Evolutionary conservation across 2,797 vertebrate species (phyloP).

Genomic region (Alectoris magna): DNA sequence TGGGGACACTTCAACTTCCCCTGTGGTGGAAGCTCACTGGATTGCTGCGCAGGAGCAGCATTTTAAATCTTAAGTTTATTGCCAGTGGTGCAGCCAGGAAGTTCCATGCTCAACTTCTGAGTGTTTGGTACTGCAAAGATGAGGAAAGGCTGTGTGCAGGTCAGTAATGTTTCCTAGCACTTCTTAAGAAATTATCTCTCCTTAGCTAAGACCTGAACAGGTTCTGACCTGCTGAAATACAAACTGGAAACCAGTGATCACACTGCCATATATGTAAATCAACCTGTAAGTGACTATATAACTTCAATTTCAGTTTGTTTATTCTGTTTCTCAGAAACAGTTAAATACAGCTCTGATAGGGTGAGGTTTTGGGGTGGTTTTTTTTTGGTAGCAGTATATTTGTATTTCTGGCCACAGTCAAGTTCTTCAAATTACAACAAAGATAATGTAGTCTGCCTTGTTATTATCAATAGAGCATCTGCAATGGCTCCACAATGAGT

Average conservation of each 20-base stretch:
- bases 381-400: background rate
- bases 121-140: background rate
- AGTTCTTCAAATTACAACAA: background rate
- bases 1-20: fast-evolving
- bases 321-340: background rate
- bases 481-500: background rate
- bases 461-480: background rate
- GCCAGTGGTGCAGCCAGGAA: background rate
- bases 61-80: background rate
- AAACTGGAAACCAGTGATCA: background rate
- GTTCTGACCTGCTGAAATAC: background rate
- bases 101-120: background rate
- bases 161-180: background rate
- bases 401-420: background rate
- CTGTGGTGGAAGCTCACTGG: background rate
- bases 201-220: fast-evolving
- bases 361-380: fast-evolving
- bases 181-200: background rate
- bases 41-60: background rate
- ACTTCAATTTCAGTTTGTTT: background rate
- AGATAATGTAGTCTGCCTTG: background rate
- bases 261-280: background rate
- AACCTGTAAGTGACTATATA: background rate
- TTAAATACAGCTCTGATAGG: background rate
- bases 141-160: background rate